Percentiles rank a stretch among this genome's conserved stretches.
Evolutionary conservation across 1,140 invertebrate genomes (phyloP).

Genomic region (Drosophila pectinifera): DNA sequence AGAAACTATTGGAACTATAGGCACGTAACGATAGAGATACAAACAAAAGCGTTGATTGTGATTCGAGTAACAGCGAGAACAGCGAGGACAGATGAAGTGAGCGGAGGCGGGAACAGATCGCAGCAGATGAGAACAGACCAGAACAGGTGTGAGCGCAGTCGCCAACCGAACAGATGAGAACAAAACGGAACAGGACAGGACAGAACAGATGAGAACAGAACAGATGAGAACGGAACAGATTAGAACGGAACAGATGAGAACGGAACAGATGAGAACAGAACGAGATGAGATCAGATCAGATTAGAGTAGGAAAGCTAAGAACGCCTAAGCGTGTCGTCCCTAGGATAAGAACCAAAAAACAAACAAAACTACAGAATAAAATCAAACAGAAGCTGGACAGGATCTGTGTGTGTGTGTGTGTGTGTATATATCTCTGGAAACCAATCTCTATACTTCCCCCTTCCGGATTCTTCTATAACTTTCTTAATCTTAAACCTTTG

Average conservation of each 20-base stretch:
- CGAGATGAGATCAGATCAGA: conserved; percentile 1
- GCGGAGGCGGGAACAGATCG: conserved; percentile 29
- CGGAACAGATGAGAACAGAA: neutral
- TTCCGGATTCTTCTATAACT: no score
- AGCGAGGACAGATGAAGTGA: conserved; percentile 37
- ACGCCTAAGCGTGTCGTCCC: conserved; percentile 34
- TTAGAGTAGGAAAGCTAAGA: conserved; percentile 43
- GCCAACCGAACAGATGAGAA: conserved; percentile 20
- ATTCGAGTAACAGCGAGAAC: conserved; percentile 60
- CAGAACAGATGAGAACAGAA: conserved; percentile 19
- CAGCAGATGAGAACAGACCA: conserved; percentile 27
- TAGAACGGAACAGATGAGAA: conserved; percentile 6
- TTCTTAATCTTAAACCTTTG: neutral
- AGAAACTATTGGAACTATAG: conserved; percentile 17
- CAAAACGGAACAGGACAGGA: conserved; percentile 9
- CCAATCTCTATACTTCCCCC: conserved; percentile 17
- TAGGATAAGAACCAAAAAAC: conserved; percentile 50
- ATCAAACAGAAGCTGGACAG: conserved; percentile 9
- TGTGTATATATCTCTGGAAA: conserved; percentile 8
- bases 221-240: conserved; percentile 21
- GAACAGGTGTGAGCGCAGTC: conserved; percentile 9
- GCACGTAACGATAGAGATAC: conserved; percentile 27
- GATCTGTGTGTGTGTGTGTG: conserved; percentile 9
- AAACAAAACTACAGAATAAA: neutral
- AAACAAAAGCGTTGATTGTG: conserved; percentile 77